Percentiles rank a stretch among this genome's conserved stretches.
phyloP scores from a whole-genome alignment of 2,888 invertebrate genomes.

The Synergus gifuensis region DNA sequence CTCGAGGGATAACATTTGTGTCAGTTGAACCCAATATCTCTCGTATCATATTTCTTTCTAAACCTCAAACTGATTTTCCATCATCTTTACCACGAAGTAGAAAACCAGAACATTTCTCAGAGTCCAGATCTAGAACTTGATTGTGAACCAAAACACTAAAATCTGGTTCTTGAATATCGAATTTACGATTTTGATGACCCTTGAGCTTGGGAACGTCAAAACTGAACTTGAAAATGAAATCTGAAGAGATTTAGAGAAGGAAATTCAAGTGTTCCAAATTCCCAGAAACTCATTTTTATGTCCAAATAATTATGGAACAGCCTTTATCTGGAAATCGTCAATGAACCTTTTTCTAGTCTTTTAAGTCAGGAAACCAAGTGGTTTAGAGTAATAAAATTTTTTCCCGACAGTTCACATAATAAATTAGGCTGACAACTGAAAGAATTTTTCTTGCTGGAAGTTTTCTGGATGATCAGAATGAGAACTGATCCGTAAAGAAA shows the following conservation, averaged over 20 bases:
- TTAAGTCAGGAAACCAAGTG: background rate
- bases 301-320: background rate
- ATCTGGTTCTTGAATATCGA: background rate
- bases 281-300: background rate
- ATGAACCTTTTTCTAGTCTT: background rate
- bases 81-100: conserved; percentile 16
- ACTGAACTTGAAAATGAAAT: background rate
- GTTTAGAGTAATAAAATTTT: background rate
- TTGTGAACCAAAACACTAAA: conserved; percentile 22
- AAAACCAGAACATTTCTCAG: background rate
- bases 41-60: conserved; percentile 29
- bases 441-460: background rate
- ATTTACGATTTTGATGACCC: conserved; percentile 16
- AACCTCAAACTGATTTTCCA: conserved; percentile 11
- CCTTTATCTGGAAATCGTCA: background rate
- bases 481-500: background rate
- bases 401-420: background rate
- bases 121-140: background rate
- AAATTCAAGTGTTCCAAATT: background rate
- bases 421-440: background rate
- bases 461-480: no score
- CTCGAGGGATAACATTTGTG: background rate
- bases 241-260: background rate
- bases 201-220: background rate
- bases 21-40: conserved; percentile 1